Base-by-base conservation (phyloP, 2,113 vertebrate species). In the Dendropsophus ebraccatus region DNA sequence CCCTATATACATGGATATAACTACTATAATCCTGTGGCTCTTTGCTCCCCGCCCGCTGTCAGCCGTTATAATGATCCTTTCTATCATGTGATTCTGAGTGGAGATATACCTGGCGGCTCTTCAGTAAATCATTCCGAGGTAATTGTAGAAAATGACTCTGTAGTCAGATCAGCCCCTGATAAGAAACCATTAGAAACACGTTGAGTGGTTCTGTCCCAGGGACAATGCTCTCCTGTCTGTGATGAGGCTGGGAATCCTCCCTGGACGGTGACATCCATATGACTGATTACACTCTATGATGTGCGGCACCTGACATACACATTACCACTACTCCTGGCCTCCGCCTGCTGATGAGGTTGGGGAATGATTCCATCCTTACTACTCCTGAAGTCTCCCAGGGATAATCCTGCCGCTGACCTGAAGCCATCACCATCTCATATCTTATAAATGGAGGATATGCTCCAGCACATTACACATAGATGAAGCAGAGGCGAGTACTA, bases 191-290 rank as follows among this genome's bases (percentile, higher is more conserved):
- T 47, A 49, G 21, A 52, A 67, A 47, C n/a, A 28, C 30, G 25
- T 13, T 21, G 56, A 65, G 41, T 14, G 28, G 16, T 25, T 52
- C n/a, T n/a, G n/a, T n/a, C n/a, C n/a, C n/a, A n/a, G n/a, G 81
- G 49, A 83, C 14, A 28, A 28, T 35, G 4, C 2, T 10, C 11
- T 58, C 54, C 35, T 0, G 14, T 35, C 21, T 5, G 10, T 37
- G 60, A 37, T 56, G 32, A 78, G 50, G 30, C 25, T 5, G 16
- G 47, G 45, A 2, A 5, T n/a, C 11, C 45, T 25, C 45, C 4
- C 75, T 23, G 50, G 14, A 21, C 47, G 30, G 30, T 19, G 79
- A 67, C 58, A 65, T 69, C 52, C 25, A 70, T 82, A 69, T 82
- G 45, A 82, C 58, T 25, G 80, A 35, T 82, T 28, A 50, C 49